Evolutionary conservation across 2,113 vertebrate genomes (phyloP).

Genomic region (Camelus bactrianus): DNA sequence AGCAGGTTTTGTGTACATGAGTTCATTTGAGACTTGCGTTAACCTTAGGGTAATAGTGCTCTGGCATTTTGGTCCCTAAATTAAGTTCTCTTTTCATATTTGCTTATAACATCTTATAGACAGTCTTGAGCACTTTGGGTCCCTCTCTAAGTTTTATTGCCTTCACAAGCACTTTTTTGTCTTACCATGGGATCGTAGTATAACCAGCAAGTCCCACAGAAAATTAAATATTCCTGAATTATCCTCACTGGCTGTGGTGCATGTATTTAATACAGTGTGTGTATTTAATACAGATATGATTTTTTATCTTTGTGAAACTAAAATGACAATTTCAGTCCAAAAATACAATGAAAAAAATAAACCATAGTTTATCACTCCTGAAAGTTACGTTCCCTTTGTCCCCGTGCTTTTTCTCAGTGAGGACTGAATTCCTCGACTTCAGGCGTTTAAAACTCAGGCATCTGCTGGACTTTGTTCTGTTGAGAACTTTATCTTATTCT

Average conservation of each 20-base stretch:
- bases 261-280: too few relatives aligned
- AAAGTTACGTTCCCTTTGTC: neutral
- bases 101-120: neutral
- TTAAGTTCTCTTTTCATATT: neutral
- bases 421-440: neutral
- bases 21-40: neutral
- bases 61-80: neutral
- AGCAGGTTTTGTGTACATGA: neutral
- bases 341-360: neutral
- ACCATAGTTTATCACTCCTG: neutral
- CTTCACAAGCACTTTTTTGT: neutral
- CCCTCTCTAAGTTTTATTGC: neutral
- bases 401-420: accelerated
- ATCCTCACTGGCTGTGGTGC: neutral
- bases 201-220: neutral
- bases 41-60: neutral
- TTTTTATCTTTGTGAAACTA: neutral
- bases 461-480: neutral
- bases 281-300: too few relatives aligned
- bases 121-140: neutral
- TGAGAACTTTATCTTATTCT: neutral
- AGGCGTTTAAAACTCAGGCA: neutral
- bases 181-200: neutral
- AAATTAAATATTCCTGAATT: neutral
- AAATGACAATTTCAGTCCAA: neutral